These are phyloP conservation scores for Timandra comae DNA, from an alignment of 2,888 invertebrate genomes.

Conservation along the genomic window DNA sequence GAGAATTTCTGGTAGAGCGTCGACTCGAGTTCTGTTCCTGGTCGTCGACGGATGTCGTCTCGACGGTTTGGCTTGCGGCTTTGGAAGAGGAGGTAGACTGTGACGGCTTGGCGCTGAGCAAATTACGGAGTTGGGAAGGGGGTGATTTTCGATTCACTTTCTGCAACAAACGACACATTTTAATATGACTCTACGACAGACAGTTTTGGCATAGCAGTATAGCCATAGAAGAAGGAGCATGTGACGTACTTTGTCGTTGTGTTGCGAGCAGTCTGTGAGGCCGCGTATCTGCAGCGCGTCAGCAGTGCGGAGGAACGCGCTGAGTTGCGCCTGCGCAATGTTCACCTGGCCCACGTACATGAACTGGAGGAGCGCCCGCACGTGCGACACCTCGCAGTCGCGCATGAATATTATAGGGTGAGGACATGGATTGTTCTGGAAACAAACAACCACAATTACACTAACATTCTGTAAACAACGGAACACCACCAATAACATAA, in stretches of 20 bases:
- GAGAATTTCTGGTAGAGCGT: conserved; percentile 71
- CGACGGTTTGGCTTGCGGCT: conserved; percentile 75
- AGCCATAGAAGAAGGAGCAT: conserved; percentile 9
- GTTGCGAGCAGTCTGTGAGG: conserved; percentile 81
- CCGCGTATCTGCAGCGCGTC: conserved; percentile 88
- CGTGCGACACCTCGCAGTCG: conserved; percentile 87
- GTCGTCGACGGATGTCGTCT: conserved; percentile 64
- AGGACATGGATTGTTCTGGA: conserved; percentile 88
- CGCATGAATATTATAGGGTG: conserved; percentile 91
- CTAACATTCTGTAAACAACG: neutral
- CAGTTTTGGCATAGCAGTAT: neutral
- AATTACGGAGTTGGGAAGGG: conserved; percentile 74
- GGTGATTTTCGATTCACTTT: conserved; percentile 73
- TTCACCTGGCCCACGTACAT: conserved; percentile 92
- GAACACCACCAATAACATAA: too few relatives aligned
- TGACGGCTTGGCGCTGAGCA: conserved; percentile 75
- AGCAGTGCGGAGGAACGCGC: conserved; percentile 85
- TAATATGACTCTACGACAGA: neutral
- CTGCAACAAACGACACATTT: conserved; percentile 41
- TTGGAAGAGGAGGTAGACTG: conserved; percentile 75
- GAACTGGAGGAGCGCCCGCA: conserved; percentile 86
- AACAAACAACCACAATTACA: conserved; percentile 25
- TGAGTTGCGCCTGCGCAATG: conserved; percentile 86
- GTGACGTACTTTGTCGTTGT: conserved; percentile 65
- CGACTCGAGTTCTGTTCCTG: conserved; percentile 65